Base-by-base conservation (phyloP, 2,113 vertebrate genomes). In the Numida meleagris region DNA sequence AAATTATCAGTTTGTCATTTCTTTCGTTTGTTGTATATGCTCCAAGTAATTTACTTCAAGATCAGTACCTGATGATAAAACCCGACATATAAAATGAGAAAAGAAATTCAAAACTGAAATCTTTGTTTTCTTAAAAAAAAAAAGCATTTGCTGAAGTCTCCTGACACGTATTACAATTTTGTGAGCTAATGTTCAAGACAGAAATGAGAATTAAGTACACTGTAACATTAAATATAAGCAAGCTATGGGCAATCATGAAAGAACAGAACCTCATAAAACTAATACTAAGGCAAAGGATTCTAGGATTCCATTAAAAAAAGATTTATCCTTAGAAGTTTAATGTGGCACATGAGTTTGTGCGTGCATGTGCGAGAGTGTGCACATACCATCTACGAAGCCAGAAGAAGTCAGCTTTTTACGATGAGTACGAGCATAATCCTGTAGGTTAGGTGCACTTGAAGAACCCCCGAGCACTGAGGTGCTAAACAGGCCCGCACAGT, bases 321-420 rank as follows among this genome's bases (percentile, higher is more conserved):
- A 82, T 80, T 95, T 93, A 95, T 93, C 87, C 97, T 90, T 92
- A 75, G 94, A 97, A 87, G 93, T 88, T 83, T 72, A 89, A 71
- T 86, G 74, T 95, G 34, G 98, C 95, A 97, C 97, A 97, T 97
- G 82, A 77, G 43, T 95, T 88, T 80, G 92, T 94, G 75, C 94
- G 97, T 98, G 98, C 97, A 97, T 98, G 98, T 98, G 98, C 98
- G 98, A 97, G 96, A 96, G 97, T 98, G 97, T 98, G 98, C 98
- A 99, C 98, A 98, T 99, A 99, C 98, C 98, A 98, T 99, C 98
- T 98, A 98, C 97, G 98, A 98, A 99, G 98, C 97, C 98, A 98
- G 98, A 98, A 97, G 98, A 97, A 96, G 98, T 98, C 98, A 99
- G 98, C 98, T 99, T 99, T 99, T 99, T 99, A 98, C 98, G 99